Conservation (phyloP, 2,797 vertebrate species). For the Cossypha polioptera region DNA sequence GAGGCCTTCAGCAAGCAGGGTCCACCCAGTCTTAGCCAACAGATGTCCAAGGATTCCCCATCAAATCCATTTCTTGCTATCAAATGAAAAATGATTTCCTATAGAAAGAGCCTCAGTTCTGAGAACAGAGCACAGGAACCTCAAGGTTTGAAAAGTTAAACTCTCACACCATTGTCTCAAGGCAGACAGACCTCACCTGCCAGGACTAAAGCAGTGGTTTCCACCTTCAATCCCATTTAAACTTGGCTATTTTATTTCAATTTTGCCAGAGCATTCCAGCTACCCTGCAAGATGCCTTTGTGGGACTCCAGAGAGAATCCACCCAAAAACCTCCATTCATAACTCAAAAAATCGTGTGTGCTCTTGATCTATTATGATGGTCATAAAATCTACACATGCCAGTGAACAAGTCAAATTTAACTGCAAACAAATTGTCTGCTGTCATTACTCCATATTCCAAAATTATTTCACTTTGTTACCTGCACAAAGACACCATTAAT, state of each 20-base stretch:
- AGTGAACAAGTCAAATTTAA: not conserved
- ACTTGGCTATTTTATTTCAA: not conserved
- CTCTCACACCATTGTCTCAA: not conserved
- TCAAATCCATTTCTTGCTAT: not conserved
- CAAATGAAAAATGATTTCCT: not conserved
- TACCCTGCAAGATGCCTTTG: not conserved
- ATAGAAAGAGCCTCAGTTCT: not conserved
- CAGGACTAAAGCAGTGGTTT: not conserved
- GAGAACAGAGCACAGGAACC: not conserved
- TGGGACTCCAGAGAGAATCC: not conserved
- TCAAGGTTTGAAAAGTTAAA: not conserved
- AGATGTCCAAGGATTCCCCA: not conserved
- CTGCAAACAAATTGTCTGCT: not conserved
- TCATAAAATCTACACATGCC: not conserved
- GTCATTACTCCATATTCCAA: not conserved
- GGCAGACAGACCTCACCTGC: not conserved
- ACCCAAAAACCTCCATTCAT: not conserved
- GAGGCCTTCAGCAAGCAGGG: not conserved
- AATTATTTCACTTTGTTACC: not conserved
- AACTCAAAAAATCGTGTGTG: not conserved
- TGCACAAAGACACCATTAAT: not conserved
- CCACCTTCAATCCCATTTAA: not conserved
- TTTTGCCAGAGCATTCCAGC: not conserved
- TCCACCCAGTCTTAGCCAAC: not conserved
- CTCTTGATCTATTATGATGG: too few relatives aligned